Evolutionary conservation across 1,140 invertebrate genomes (phyloP), one percentile per base, ranked within the genome.

Genomic region (Scaptomyza pallida): DNA sequence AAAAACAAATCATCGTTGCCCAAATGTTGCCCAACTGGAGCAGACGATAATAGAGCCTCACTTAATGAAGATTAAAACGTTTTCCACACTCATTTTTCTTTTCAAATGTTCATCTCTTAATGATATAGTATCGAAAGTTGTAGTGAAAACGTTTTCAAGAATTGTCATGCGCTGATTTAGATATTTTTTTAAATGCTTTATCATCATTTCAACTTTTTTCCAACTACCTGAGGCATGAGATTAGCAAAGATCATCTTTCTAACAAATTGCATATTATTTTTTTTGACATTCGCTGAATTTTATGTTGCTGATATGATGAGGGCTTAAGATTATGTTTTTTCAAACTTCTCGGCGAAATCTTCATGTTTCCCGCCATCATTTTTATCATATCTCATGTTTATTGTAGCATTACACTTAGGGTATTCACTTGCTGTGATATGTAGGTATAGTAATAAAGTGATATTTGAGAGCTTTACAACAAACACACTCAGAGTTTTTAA

Each of bases 1-100:
- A 67, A 72, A 62, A 61, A 64, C 70, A 5, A 62, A 30, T 30
- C 6, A 77, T 86, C 71, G 72, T 44, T 45, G 21, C 23, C 44
- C 45, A 64, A 64, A 57, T 44, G 37, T 21, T 57, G 23, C 17
- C 19, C 9, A 51, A 47, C 40, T 47, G 44, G 43, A 48, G 40
- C 50, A 44, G 45, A 35, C 33, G 48, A 55, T 59, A 57, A 62
- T 54, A 60, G 54, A 23, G 13, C 48, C 41, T 15, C 57, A 61
- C 41, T 68, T 72, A 72, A 72, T 72, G 16, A 21, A 59, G 54
- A 52, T 16, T 47, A 33, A 40, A 72, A 52, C 52, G 35, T 17
- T 45, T 16, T 12, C 9, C 19, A 26, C 12, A 64, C 3, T 15
- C 51, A 71, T 65, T 72, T n/a, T 59, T 45, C 30, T 51, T 45